Base-by-base conservation (phyloP, 2,888 invertebrate genomes). In the Endomychus coccineus region DNA sequence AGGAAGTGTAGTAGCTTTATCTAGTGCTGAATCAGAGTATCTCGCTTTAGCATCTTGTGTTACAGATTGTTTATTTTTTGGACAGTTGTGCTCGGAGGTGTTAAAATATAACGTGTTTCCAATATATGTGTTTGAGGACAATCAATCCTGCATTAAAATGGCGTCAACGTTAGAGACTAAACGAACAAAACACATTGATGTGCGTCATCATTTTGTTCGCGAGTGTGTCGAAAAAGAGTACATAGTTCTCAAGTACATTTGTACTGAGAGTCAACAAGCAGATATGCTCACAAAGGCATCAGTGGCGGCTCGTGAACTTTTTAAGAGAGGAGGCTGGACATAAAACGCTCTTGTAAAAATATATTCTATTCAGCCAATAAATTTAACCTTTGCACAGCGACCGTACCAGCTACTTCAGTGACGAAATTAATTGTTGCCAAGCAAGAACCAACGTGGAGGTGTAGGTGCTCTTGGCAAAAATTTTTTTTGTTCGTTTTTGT, bases 121-220 rank as follows among this genome's bases (percentile, higher is more conserved):
- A 14, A 10, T 22, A n/a, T 6, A 16, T 13, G n/a, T 28, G 10
- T 27, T 25, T 7, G 24, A 39, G 24, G 28, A 34, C 15, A 36
- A 37, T 30, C 37, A 36, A 19, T 37, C 40, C 3, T 37, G 40
- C 23, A 37, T 40, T 11, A 40, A 27, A 87, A 40, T 32, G 16
- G 24, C 32, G 4, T 16, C 15, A 4, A 40, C 35, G 14, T 27
- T 31, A n/a, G 40, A 40, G 16, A 35, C 27, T 19, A 35, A 36
- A 16, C 14, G 40, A 5, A 34, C 31, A 9, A 40, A 40, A 27
- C 40, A 40, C 10, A 40, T 40, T 11, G 40, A 40, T 36, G 36
- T 40, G 1, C 29, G 25, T 13, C 36, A 40, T 31, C 31, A 32
- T 17, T 40, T 36, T 27, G 27, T 36, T 5, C 16, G 36, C 25